Percentiles rank a stretch among this genome's conserved stretches.
Conservation (phyloP, 2,113 vertebrate genomes). For the Columbina picui region DNA sequence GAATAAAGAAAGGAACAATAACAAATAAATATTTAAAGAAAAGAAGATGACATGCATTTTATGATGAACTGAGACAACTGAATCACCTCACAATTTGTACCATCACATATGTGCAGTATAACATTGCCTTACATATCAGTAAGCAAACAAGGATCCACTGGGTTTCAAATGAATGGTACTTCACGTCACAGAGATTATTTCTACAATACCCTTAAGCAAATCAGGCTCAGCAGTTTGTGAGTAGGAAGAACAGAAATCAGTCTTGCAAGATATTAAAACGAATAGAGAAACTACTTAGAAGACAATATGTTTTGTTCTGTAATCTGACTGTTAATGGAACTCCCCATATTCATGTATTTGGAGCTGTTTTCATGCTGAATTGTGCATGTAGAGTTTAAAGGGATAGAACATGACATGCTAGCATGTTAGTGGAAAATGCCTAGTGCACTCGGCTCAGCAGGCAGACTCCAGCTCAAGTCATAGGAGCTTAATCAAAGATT, state of each 20-base stretch:
- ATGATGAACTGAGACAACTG: not conserved
- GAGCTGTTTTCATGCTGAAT: not conserved
- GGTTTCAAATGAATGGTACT: not conserved
- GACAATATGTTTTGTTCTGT: not conserved
- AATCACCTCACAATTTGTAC: not conserved
- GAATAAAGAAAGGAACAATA: not conserved
- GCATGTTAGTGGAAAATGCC: not conserved
- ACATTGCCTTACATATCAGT: accelerated
- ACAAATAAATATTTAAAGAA: not conserved
- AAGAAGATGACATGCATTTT: not conserved
- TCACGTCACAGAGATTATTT: not conserved
- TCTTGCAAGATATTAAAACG: not conserved
- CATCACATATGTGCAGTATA: too few species aligned
- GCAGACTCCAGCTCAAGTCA: not conserved
- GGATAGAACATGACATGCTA: not conserved
- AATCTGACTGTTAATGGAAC: not conserved
- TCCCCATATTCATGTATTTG: not conserved
- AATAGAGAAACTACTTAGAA: not conserved
- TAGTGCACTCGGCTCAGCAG: not conserved
- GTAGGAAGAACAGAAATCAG: not conserved
- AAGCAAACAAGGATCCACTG: not conserved
- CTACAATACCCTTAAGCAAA: not conserved
- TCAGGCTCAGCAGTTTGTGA: not conserved
- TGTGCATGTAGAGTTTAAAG: not conserved
- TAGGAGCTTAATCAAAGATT: not conserved